Conservation (phyloP, 1,140 invertebrate species). For the Plutomurus gul region DNA sequence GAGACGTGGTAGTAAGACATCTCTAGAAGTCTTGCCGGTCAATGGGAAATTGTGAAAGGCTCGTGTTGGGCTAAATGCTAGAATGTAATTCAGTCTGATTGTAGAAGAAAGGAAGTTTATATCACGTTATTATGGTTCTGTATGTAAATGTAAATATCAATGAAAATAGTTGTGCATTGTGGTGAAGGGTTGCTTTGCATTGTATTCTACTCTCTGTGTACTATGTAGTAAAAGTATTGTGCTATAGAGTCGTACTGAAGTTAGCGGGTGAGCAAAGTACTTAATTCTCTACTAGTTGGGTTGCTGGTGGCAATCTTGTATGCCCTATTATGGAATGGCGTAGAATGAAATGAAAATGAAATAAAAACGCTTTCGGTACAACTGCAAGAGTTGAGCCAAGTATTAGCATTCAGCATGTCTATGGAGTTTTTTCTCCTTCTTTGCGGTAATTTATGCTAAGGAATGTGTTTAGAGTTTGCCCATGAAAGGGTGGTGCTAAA, state of each 20-base stretch:
- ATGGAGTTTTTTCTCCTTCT: background rate
- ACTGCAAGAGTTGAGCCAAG: background rate
- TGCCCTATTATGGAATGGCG: conserved; percentile 10
- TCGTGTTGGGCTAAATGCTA: too few relatives aligned
- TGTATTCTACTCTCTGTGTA: too few relatives aligned
- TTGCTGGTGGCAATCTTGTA: conserved; percentile 8
- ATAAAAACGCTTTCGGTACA: background rate
- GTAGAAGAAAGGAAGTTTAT: too few relatives aligned
- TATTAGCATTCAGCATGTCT: background rate
- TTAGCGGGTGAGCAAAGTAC: background rate
- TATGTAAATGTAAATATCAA: conserved; percentile 27
- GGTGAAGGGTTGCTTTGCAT: background rate
- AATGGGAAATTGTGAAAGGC: too few relatives aligned
- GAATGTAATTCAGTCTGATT: too few relatives aligned
- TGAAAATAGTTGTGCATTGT: background rate
- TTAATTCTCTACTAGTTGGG: background rate
- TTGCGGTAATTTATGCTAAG: conserved; percentile 1
- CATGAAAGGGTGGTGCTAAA: conserved; percentile 18
- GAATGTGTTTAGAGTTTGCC: conserved; percentile 26
- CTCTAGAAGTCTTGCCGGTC: too few relatives aligned
- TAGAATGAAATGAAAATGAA: conserved; percentile 15
- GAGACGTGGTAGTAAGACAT: background rate
- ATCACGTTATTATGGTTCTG: too few relatives aligned
- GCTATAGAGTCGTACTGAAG: background rate
- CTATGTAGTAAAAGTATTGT: too few relatives aligned